phyloP scores from a whole-genome alignment of 2,888 invertebrate species.

The Amphipoea oculea region DNA sequence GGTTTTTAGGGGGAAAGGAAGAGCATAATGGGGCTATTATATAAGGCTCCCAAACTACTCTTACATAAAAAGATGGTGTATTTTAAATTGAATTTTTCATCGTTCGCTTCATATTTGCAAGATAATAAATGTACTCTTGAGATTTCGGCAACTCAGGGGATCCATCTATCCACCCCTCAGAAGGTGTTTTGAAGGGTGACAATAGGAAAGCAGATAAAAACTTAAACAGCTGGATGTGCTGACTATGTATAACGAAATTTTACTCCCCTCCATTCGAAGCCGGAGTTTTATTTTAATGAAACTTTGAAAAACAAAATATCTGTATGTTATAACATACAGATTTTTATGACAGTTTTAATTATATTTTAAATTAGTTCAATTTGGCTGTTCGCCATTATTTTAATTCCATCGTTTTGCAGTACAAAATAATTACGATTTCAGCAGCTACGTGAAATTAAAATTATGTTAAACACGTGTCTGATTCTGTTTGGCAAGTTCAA shows the following conservation, averaged over 20 bases:
- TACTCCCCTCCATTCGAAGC: not conserved
- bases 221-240: not conserved
- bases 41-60: conserved; percentile 1
- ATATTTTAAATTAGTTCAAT: conserved; percentile 53
- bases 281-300: not conserved
- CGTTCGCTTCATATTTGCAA: conserved; percentile 22
- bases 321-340: not conserved
- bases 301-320: too few relatives aligned
- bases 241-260: not conserved
- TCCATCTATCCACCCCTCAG: not conserved
- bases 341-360: conserved; percentile 24
- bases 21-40: conserved; percentile 8
- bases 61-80: conserved; percentile 14
- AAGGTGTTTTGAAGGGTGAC: conserved; percentile 16
- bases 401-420: conserved; percentile 27
- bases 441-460: conserved; percentile 10
- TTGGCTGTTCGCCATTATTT: conserved; percentile 55
- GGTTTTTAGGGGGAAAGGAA: conserved; percentile 17
- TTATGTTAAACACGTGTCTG: conserved; percentile 11
- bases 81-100: conserved; percentile 45
- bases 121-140: conserved; percentile 29
- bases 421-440: conserved; percentile 47
- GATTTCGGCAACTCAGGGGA: conserved; percentile 25
- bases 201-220: conserved; percentile 13
- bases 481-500: not conserved